Evolutionary conservation across 2,113 vertebrate genomes (phyloP), one percentile per base, ranked within the genome.

Genomic region (Tupaia tana): DNA sequence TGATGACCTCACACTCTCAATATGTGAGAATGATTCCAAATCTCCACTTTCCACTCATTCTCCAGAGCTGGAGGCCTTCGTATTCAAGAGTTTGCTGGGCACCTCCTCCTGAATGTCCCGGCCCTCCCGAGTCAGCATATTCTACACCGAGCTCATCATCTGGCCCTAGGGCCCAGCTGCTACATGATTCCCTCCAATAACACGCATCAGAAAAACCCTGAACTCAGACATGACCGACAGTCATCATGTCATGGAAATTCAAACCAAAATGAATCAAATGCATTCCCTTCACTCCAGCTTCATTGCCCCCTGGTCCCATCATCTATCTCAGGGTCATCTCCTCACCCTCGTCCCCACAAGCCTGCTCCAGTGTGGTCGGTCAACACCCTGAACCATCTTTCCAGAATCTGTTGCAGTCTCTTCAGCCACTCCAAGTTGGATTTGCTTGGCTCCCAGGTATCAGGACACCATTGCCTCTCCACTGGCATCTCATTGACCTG

Each of bases 41-140:
- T 52, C 29, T 64, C 69, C 56, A 0, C 5, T n/a, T 64, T 24
- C 16, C 61, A 78, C 16, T 63, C n/a, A 7, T 31, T 54, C 29
- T 73, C 22, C 67, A 73, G 27, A 87, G 52, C 18, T 2, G 0
- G 9, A 75, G 52, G 14, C 0, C 29, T 59, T 2, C 1, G 22
- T 6, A 34, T 58, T 22, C 29, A 31, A 63, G 29, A 74, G 7
- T 1, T 14, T 61, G 58, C 56, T 13, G 56, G 19, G 7, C 0
- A 0, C n/a, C 31, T 15, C 54, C n/a, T 27, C 7, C 3, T 4
- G 6, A 22, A 19, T 1, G 9, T 5, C 56, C 25, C 24, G 1
- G 10, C 2, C 66, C 81, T 63, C 56, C 64, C 52, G 52, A 69
- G 59, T 34, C n/a, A 27, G 18, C 70, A 1, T 7, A 0, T 15